These are phyloP conservation scores for Rhagonycha lutea DNA, from an alignment of 2,888 invertebrate genomes.

Conservation along the genomic window DNA sequence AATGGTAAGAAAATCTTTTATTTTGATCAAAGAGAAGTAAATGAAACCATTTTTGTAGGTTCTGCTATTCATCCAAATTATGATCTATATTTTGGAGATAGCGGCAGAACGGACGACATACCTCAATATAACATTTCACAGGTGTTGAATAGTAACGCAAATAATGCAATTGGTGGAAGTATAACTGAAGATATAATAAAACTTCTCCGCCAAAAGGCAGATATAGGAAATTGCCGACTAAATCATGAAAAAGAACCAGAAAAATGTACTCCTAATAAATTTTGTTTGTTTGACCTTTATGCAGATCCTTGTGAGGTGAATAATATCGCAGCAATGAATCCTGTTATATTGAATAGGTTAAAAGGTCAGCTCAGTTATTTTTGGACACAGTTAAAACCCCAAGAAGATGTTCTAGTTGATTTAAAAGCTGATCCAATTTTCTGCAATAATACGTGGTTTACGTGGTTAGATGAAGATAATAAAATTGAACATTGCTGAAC, in stretches of 20 bases:
- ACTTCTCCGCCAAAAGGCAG: conserved; percentile 29
- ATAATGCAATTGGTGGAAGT: conserved; percentile 37
- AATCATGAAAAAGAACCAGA: not conserved
- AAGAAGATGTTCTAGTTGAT: conserved; percentile 28
- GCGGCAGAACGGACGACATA: conserved; percentile 35
- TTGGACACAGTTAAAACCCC: conserved; percentile 38
- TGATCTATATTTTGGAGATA: conserved; percentile 41
- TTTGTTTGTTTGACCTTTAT: conserved; percentile 47
- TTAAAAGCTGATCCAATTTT: conserved; percentile 15
- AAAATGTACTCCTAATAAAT: conserved; percentile 28
- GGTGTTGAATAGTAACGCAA: conserved; percentile 41
- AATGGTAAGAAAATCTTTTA: conserved; percentile 38
- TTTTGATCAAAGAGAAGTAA: not conserved
- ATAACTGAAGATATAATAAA: conserved; percentile 33
- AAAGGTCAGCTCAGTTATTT: conserved; percentile 33
- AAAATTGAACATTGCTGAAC: not conserved
- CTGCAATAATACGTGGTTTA: conserved; percentile 18
- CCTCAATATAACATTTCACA: conserved; percentile 39
- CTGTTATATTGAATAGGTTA: conserved; percentile 34
- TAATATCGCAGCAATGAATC: conserved; percentile 39
- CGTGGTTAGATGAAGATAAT: conserved; percentile 10
- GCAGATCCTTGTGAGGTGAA: conserved; percentile 49
- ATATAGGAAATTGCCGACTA: conserved; percentile 16
- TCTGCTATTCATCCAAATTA: conserved; percentile 36
- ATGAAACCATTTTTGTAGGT: conserved; percentile 8